These are phyloP conservation scores for Arge pagana DNA, from an alignment of 2,888 invertebrate genomes.

Conservation along the genomic window DNA sequence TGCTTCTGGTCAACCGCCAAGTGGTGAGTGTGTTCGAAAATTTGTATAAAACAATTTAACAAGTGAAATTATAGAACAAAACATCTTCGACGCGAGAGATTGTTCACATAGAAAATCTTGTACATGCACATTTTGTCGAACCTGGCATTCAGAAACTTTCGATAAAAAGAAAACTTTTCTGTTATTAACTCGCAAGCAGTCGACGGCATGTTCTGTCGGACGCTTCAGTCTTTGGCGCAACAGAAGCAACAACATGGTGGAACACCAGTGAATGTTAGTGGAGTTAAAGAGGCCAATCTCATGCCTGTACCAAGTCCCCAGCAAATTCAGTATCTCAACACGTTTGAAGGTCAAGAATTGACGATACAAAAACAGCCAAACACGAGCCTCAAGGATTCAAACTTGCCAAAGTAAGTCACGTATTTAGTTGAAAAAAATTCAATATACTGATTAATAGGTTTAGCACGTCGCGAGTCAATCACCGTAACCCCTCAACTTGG, in stretches of 20 bases:
- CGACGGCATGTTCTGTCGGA: conserved; percentile 69
- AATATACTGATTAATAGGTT: too few species aligned
- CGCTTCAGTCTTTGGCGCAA: conserved; percentile 67
- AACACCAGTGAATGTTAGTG: conserved; percentile 50
- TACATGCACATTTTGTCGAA: neutral
- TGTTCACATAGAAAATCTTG: neutral
- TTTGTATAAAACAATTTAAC: conserved; percentile 9
- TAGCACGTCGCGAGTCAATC: too few species aligned
- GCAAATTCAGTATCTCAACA: conserved; percentile 93
- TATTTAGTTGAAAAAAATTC: too few species aligned
- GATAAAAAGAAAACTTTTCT: conserved; percentile 8
- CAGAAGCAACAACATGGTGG: conserved; percentile 61
- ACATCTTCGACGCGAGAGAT: neutral
- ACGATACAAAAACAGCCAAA: conserved; percentile 96
- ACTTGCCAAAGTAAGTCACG: conserved; percentile 76
- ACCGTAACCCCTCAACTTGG: conserved; percentile 1
- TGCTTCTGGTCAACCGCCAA: conserved; percentile 56
- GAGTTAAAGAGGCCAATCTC: conserved; percentile 82
- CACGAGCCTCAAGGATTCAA: conserved; percentile 81
- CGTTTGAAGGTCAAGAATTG: conserved; percentile 94
- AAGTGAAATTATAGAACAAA: too few species aligned
- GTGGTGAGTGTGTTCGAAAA: conserved; percentile 46
- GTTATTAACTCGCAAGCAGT: too few species aligned
- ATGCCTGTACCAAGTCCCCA: conserved; percentile 97
- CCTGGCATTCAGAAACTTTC: neutral